Evolutionary conservation across 2,888 invertebrate species (phyloP).

Genomic region (Lydus trimaculatus): DNA sequence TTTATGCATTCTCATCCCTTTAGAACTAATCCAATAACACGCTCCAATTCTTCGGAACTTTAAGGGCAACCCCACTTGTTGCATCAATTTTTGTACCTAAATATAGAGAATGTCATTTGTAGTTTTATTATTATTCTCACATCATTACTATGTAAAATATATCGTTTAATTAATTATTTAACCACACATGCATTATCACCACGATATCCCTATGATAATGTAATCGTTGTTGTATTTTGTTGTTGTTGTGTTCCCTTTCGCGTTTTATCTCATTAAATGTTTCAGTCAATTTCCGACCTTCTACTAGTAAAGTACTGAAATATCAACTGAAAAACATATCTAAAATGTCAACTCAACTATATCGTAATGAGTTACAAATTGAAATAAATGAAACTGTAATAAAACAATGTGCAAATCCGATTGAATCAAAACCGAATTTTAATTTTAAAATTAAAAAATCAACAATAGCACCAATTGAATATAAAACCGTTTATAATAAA

Average conservation of each 20-base stretch:
- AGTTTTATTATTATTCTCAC: background rate
- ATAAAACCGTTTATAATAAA: constrained; percentile 36
- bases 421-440: constrained; percentile 15
- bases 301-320: background rate
- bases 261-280: background rate
- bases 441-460: constrained; percentile 38
- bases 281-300: constrained; percentile 10
- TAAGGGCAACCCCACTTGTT: constrained; percentile 15
- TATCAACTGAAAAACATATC: background rate
- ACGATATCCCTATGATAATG: background rate
- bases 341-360: background rate
- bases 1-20: background rate
- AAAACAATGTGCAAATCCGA: constrained; percentile 13
- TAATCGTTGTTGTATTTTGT: background rate
- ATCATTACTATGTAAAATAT: background rate
- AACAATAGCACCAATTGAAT: constrained; percentile 43
- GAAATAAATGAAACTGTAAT: constrained; percentile 17
- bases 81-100: background rate
- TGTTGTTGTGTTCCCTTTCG: background rate
- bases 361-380: constrained; percentile 19
- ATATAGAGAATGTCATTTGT: background rate
- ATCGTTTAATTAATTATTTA: background rate
- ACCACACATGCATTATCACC: constrained; percentile 6
- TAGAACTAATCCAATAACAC: background rate
- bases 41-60: constrained; percentile 14